Conservation (phyloP, 2,888 invertebrate genomes). For the Tinea semifulvella region DNA sequence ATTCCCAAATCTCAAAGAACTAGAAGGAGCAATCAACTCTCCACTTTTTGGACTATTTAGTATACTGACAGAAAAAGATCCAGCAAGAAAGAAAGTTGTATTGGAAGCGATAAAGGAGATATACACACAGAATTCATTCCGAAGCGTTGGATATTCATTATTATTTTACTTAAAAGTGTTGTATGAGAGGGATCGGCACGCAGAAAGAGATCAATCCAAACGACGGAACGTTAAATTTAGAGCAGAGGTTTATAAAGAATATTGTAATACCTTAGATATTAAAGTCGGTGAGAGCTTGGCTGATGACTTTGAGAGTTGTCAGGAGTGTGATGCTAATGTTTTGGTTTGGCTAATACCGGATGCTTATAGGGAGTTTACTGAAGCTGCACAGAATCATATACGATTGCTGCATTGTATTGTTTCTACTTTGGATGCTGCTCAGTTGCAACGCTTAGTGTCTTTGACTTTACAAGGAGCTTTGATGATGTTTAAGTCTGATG, state of each 20-base stretch:
- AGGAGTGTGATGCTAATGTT: slow-evolving; percentile 87
- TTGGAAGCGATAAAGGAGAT: slow-evolving; percentile 84
- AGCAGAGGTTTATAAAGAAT: slow-evolving; percentile 87
- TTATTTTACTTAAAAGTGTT: slow-evolving; percentile 88
- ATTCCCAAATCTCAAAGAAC: slow-evolving; percentile 57
- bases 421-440: slow-evolving; percentile 87
- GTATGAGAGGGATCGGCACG: slow-evolving; percentile 63
- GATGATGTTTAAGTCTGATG: slow-evolving; percentile 83
- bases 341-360: slow-evolving; percentile 94
- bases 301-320: slow-evolving; percentile 87
- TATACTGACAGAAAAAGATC: slow-evolving; percentile 77
- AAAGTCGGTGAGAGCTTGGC: slow-evolving; percentile 78
- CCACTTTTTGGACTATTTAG: slow-evolving; percentile 90
- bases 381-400: slow-evolving; percentile 86
- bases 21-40: slow-evolving; percentile 76
- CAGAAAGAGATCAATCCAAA: slow-evolving; percentile 58
- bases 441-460: slow-evolving; percentile 91
- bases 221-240: slow-evolving; percentile 75
- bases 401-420: slow-evolving; percentile 90
- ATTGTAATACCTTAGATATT: slow-evolving; percentile 82
- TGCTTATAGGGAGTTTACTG: slow-evolving; percentile 89
- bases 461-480: slow-evolving; percentile 89
- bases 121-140: slow-evolving; percentile 70
- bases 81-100: slow-evolving; percentile 80
- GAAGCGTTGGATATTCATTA: slow-evolving; percentile 84